Evolutionary conservation across 1,140 invertebrate species (phyloP), one percentile per base, ranked within the genome.

Genomic region (Eupristina koningsbergeri): DNA sequence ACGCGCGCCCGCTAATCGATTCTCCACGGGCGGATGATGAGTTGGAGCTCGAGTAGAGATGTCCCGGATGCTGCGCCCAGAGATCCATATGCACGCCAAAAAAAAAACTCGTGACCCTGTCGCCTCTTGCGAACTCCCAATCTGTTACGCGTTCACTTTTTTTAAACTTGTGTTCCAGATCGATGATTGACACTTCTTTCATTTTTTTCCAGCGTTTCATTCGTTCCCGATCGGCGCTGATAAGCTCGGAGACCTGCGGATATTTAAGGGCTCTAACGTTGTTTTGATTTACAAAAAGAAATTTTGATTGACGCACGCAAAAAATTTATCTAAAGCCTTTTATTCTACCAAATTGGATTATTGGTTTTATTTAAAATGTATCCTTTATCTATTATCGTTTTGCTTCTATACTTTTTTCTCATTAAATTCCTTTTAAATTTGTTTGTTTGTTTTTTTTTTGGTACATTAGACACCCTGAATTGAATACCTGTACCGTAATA

Each of bases 1-100:
- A 86, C 77, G 77, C 31, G 67, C 39, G 39, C 50, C n/a, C 69
- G 34, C 36, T 76, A 67, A 80, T 84, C 83, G 78, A 80, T 84
- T 84, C 45, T 74, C 50, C 39, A 39, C 58, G 26, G 41, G 67
- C 39, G 73, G 73, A 78, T 58, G 9, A 29, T 22, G 41, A 73
- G 61, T 84, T 84, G 64, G 80, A 84, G 67, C 41, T 26, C 31
- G 47, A 80, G 69, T 31, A 41, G 31, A 81, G 36, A 63, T 81
- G 47, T 31, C 39, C n/a, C n/a, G 3, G 7, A 13, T 15, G 34
- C 9, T 41, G 29, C 31, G 36, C 9, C 53, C 3, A 58, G 3
- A 26, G 22, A 58, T 58, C 26, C 53, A 3, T 26, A 58, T 6
- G 53, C 53, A 26, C 53, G 22, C 22, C 26, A 26, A n/a, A n/a